Evolutionary conservation across 2,113 vertebrate species (phyloP).

Genomic region (Phycodurus eques): DNA sequence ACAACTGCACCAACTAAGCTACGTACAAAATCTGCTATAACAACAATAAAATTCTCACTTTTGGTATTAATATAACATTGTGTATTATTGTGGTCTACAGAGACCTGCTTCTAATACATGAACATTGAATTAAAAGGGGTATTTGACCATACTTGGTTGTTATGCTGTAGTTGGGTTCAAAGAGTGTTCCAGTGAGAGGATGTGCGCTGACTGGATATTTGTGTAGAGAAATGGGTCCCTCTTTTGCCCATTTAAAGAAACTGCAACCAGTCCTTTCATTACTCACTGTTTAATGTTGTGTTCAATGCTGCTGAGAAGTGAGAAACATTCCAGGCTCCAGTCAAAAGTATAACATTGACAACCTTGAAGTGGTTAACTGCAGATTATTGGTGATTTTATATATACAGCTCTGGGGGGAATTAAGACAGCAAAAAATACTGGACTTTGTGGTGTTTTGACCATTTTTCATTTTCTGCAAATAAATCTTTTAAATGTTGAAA

Average conservation of each 20-base stretch:
- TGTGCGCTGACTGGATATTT: neutral
- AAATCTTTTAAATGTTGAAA: too few relatives aligned
- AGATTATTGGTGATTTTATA: neutral
- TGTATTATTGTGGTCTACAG: neutral
- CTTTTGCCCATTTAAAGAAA: constrained; percentile 28
- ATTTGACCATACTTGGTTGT: too few relatives aligned
- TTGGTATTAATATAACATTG: neutral
- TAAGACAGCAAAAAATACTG: too few relatives aligned
- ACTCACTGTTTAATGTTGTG: neutral
- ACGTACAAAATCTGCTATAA: neutral
- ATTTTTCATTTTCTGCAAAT: too few relatives aligned
- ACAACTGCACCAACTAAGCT: neutral
- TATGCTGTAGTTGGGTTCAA: neutral
- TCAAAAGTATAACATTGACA: neutral
- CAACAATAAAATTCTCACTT: neutral
- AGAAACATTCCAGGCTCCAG: too few relatives aligned
- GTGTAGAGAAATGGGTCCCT: constrained; percentile 42
- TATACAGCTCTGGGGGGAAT: neutral
- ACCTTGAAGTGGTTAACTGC: neutral
- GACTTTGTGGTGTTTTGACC: too few relatives aligned
- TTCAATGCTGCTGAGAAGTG: neutral
- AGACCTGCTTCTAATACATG: neutral
- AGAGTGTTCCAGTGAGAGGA: neutral
- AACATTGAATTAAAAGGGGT: neutral
- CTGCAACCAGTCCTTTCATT: constrained; percentile 3